Conservation (phyloP, 1,140 invertebrate genomes). For the Aricia agestis region DNA sequence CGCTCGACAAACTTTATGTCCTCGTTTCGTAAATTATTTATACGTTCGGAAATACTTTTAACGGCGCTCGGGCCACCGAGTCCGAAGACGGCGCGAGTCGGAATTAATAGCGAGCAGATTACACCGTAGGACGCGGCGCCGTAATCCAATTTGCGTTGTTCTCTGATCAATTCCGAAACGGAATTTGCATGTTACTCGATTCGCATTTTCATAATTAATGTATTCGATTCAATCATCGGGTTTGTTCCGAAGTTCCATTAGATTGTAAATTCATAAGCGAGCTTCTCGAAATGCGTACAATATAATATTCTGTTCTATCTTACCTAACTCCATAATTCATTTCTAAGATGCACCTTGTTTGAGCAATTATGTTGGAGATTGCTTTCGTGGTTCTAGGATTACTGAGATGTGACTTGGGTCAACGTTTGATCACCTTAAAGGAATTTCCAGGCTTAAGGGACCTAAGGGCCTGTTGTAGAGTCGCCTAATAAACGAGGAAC, state of each 20-base stretch:
- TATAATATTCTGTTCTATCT: not conserved
- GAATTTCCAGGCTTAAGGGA: no score
- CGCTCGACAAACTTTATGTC: conserved; percentile 73
- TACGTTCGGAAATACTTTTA: conserved; percentile 74
- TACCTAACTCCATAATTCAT: not conserved
- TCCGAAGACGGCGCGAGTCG: conserved; percentile 43
- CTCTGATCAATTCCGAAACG: conserved; percentile 40
- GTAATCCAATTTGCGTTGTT: conserved; percentile 46
- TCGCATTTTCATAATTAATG: conserved; percentile 21
- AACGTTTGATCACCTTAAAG: no score
- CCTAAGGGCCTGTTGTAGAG: no score
- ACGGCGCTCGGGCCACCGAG: conserved; percentile 52
- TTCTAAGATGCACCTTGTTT: not conserved
- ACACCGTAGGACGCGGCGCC: conserved; percentile 36
- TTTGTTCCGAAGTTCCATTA: conserved; percentile 15
- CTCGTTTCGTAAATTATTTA: conserved; percentile 75
- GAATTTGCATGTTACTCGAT: conserved; percentile 32
- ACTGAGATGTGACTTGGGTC: no score
- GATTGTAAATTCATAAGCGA: conserved; percentile 13
- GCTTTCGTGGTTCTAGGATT: not conserved
- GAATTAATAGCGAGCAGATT: conserved; percentile 62
- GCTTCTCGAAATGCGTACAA: not conserved
- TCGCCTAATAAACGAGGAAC: no score
- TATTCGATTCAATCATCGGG: conserved; percentile 25
- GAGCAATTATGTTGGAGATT: not conserved